Evolutionary conservation across 2,888 invertebrate species (phyloP).

Genomic region (Hipparchia sbordonii): DNA sequence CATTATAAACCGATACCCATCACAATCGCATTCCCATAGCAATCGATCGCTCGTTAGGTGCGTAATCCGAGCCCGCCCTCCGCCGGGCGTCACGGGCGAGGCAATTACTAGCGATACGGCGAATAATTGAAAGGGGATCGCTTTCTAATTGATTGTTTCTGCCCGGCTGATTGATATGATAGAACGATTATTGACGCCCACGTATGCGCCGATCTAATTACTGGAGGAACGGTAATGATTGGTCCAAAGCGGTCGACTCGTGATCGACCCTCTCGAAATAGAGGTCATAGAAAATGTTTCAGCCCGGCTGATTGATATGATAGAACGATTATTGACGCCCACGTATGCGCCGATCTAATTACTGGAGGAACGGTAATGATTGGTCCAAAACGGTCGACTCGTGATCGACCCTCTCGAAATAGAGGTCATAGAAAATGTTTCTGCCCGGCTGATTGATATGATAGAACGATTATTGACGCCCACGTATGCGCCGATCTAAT

Average conservation of each 20-base stretch:
- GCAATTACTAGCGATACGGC: slow-evolving; percentile 70
- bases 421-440: no score
- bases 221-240: not conserved
- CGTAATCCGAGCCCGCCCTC: slow-evolving; percentile 49
- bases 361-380: no score
- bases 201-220: slow-evolving; percentile 23
- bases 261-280: no score
- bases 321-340: no score
- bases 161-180: slow-evolving; percentile 73
- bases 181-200: slow-evolving; percentile 60
- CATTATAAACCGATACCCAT: slow-evolving; percentile 25
- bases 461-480: no score
- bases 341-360: no score
- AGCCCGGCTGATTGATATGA: no score
- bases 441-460: no score
- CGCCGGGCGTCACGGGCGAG: slow-evolving; percentile 44
- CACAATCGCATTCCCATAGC: slow-evolving; percentile 37
- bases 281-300: no score
- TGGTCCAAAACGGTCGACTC: no score
- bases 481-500: no score
- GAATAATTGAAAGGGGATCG: slow-evolving; percentile 78
- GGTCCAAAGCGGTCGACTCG: not conserved
- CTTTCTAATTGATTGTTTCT: slow-evolving; percentile 78
- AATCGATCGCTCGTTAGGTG: slow-evolving; percentile 43
- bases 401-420: no score